phyloP scores from a whole-genome alignment of 2,888 invertebrate genomes.

The Brenthis hecate region DNA sequence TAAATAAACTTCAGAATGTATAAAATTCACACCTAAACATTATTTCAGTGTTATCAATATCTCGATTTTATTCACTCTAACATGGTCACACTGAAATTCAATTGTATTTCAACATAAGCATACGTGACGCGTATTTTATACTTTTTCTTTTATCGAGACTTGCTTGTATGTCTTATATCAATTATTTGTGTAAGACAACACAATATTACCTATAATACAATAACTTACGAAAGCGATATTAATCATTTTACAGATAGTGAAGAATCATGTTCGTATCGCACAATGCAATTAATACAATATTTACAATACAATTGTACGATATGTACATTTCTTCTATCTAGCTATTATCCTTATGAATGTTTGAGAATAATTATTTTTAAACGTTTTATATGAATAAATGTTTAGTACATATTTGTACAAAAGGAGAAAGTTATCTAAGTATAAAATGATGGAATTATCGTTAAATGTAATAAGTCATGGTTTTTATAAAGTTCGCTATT shows the following conservation, averaged over 20 bases:
- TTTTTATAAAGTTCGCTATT: too few relatives aligned
- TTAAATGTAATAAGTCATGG: not conserved
- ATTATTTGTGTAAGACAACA: conserved; percentile 5
- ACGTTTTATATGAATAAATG: not conserved
- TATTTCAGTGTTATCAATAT: conserved; percentile 11
- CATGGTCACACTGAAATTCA: not conserved
- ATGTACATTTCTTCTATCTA: not conserved
- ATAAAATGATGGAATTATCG: not conserved
- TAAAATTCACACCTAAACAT: conserved; percentile 24
- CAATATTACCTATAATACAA: not conserved
- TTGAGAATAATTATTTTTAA: not conserved
- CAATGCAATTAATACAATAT: conserved; percentile 9
- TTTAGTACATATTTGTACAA: conserved; percentile 2
- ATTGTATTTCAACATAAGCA: too few relatives aligned
- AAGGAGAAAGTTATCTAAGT: not conserved
- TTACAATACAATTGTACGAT: conserved; percentile 20
- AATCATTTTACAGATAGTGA: conserved; percentile 2
- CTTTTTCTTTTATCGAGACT: not conserved
- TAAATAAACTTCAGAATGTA: conserved; percentile 20
- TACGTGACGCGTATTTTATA: too few relatives aligned
- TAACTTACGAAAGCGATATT: not conserved
- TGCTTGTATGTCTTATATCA: conserved; percentile 1
- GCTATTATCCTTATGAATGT: not conserved
- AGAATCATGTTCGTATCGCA: not conserved
- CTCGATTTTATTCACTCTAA: conserved; percentile 9